Percentiles rank a stretch among this genome's conserved stretches.
These are phyloP conservation scores for Drosophila paramelanica DNA, from an alignment of 2,888 invertebrate genomes.

Conservation along the genomic window DNA sequence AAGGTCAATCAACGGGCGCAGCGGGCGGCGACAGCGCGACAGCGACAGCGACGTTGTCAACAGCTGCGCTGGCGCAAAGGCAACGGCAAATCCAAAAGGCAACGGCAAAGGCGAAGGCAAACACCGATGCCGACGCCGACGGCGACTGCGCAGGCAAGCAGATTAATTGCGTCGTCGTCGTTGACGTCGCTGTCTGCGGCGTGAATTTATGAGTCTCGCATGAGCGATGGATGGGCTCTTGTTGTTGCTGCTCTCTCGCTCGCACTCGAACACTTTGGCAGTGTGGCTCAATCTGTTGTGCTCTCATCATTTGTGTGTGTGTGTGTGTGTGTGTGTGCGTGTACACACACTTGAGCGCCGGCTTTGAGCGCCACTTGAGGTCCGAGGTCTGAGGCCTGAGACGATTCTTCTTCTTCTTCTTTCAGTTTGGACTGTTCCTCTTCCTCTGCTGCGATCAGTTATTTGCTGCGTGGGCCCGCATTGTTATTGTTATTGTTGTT, in stretches of 20 bases:
- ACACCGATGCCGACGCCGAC: conserved; percentile 4
- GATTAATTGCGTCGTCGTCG: conserved; percentile 71
- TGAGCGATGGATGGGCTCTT: conserved; percentile 61
- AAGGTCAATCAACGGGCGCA: conserved; percentile 81
- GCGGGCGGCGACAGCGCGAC: conserved; percentile 74
- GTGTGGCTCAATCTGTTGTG: conserved; percentile 14
- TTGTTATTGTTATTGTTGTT: conserved; percentile 49
- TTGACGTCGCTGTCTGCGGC: conserved; percentile 47
- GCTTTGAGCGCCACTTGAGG: conserved; percentile 73
- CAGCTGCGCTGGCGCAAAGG: conserved; percentile 72
- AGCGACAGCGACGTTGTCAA: conserved; percentile 65
- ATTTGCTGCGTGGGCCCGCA: conserved; percentile 71
- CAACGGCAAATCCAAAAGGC: conserved; percentile 7
- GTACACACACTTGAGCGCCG: conserved; percentile 48
- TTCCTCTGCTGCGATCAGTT: conserved; percentile 9
- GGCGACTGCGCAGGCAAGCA: conserved; percentile 55
- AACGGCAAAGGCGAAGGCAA: conserved; percentile 27
- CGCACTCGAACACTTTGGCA: not conserved
- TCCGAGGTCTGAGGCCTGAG: conserved; percentile 22
- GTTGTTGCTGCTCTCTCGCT: conserved; percentile 27
- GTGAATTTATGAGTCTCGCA: conserved; percentile 79
- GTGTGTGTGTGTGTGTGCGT: conserved; percentile 4
- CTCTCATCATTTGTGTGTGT: conserved; percentile 16
- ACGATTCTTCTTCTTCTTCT: conserved; percentile 26
- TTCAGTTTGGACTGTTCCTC: conserved; percentile 11